phyloP scores from a whole-genome alignment of 2,888 invertebrate genomes.

The Bursaphelenchus okinawaensis region DNA sequence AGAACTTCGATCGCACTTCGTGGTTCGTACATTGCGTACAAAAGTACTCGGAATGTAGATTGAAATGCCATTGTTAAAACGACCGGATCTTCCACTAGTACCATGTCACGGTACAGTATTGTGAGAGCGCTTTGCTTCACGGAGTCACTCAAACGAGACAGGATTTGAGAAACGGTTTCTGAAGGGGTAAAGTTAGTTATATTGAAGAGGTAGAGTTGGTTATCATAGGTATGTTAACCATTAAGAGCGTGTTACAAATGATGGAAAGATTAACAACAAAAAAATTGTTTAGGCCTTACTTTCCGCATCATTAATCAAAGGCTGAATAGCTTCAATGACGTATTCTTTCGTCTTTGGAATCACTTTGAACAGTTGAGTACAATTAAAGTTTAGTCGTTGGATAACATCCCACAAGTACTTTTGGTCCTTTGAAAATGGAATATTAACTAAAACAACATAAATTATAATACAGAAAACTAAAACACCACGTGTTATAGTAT shows the following conservation, averaged over 20 bases:
- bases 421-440: not conserved
- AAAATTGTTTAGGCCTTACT: not conserved
- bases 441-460: not conserved
- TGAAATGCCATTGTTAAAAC: not conserved
- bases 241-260: too few species aligned
- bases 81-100: not conserved
- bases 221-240: too few species aligned
- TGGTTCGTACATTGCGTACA: not conserved
- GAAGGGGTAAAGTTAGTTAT: too few species aligned
- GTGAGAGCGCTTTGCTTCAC: not conserved
- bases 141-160: not conserved
- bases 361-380: not conserved
- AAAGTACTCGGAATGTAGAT: not conserved
- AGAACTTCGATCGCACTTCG: not conserved
- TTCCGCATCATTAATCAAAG: not conserved
- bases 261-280: too few species aligned
- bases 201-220: too few species aligned
- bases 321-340: not conserved
- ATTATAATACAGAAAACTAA: too few species aligned
- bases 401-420: not conserved
- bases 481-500: too few species aligned
- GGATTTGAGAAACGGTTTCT: too few species aligned
- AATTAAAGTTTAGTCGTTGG: not conserved
- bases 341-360: not conserved
- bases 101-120: not conserved